Evolutionary conservation across 2,113 vertebrate species (phyloP).

Genomic region (Paradoxurus hermaphroditus): DNA sequence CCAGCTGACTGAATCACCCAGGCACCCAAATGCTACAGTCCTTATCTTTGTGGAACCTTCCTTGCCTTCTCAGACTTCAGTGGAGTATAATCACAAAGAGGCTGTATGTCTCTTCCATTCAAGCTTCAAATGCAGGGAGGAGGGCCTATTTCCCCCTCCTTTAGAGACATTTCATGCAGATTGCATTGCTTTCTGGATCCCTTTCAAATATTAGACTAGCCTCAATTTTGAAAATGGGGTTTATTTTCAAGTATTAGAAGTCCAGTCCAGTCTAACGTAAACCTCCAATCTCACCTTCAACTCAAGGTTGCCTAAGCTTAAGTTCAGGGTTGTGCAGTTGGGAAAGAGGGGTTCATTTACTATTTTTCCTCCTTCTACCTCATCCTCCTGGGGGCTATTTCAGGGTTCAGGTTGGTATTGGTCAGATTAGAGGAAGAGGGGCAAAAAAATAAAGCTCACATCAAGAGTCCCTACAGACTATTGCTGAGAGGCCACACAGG

Average conservation of each 20-base stretch:
- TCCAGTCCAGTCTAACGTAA: background rate
- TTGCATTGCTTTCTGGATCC: background rate
- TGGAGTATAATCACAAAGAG: background rate
- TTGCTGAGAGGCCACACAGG: background rate
- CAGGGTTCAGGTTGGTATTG: background rate
- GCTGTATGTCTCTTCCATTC: background rate
- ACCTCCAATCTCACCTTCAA: background rate
- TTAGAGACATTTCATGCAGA: background rate
- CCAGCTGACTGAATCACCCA: too few species aligned
- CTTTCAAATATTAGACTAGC: background rate
- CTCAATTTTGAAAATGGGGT: background rate
- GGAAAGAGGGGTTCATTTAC: background rate
- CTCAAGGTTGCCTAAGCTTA: background rate
- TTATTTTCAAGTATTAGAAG: background rate
- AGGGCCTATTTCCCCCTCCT: background rate
- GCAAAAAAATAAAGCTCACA: background rate
- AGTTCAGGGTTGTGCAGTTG: background rate
- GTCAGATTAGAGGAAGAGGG: constrained; percentile 13
- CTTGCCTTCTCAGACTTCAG: background rate
- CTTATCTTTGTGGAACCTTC: background rate
- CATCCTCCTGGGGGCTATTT: background rate
- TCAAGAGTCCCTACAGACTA: background rate
- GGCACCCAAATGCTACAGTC: background rate
- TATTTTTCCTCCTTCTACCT: background rate
- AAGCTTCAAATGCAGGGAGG: background rate